Conservation (phyloP, 2,888 invertebrate species). For the Nomada lathburiana region DNA sequence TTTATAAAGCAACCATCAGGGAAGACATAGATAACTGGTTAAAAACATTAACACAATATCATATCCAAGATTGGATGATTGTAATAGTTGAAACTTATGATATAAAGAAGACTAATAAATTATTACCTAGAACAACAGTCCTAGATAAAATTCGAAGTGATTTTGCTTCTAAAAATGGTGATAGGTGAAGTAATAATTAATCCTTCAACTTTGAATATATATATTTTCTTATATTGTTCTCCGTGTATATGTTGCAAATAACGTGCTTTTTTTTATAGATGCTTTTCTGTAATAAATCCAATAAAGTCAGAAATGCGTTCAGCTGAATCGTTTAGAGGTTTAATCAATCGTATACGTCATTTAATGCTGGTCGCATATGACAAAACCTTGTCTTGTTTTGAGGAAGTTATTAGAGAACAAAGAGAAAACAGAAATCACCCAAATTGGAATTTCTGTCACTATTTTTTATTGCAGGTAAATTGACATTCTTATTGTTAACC, state of each 20-base stretch:
- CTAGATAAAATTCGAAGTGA: constrained; percentile 97
- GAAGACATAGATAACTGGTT: constrained; percentile 97
- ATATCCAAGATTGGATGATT: constrained; percentile 96
- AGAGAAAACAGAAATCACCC: constrained; percentile 95
- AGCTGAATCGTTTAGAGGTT: constrained; percentile 95
- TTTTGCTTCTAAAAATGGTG: constrained; percentile 95
- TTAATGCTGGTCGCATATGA: constrained; percentile 95
- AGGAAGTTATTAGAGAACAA: constrained; percentile 95
- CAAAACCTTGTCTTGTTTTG: constrained; percentile 93
- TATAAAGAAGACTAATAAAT: constrained; percentile 95
- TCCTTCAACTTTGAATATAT: constrained; percentile 12
- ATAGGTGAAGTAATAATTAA: constrained; percentile 84
- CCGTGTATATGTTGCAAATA: constrained; percentile 9
- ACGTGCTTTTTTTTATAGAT: constrained; percentile 85
- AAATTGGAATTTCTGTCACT: constrained; percentile 97
- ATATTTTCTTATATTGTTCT: background rate
- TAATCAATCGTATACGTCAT: constrained; percentile 93
- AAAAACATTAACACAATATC: constrained; percentile 90
- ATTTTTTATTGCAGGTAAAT: constrained; percentile 94
- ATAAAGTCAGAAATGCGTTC: constrained; percentile 94
- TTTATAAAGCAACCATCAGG: constrained; percentile 93
- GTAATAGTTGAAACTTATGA: constrained; percentile 96
- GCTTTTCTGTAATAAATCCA: constrained; percentile 96
- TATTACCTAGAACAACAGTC: constrained; percentile 96
- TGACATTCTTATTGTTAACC: constrained; percentile 2